Base-by-base conservation (phyloP, 2,113 vertebrate genomes). In the Etia nguti region DNA sequence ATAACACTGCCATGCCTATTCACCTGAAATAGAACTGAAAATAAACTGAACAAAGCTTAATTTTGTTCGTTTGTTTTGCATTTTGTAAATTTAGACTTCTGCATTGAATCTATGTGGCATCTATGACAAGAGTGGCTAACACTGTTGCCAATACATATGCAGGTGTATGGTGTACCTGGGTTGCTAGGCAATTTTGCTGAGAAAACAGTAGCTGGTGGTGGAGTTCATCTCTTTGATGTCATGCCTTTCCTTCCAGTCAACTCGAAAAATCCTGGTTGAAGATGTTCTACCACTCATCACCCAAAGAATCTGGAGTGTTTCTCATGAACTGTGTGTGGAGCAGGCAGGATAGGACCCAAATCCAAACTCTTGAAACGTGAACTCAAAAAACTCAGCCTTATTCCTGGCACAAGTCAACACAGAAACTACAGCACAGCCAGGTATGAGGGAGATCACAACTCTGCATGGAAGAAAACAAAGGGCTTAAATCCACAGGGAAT, bases 371-470 rank as follows among this genome's bases (percentile, higher is more conserved):
- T 5, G 6, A 62, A 31, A 36, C 0, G 0, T 36, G 31, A 1
- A 62, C 31, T 36, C 29, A n/a, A 20, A 4, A 62, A 62, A 36
- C 18, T 65, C 6, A 2, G 5, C 18, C 36, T 65, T 65, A 36
- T 65, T 65, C 31, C 31, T 65, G 18, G 31, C 0, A 65, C 31
- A 65, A 36, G 31, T 36, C 60, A n/a, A 20, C 0, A n/a, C 60
- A 0, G 10, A 36, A 7, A 0, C 0, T n/a, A 2, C 4, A 65
- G 4, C 0, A 65, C 4, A 65, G 18, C 6, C 6, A 7, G 10
- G 18, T 65, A n/a, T n/a, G 18, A 0, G 0, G 31, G 59, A n/a
- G 2, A 36, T n/a, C 0, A 0, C 18, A 36, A 2, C 18, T 0
- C 59, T 12, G 0, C 31, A 62, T 0, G 11, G 10, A 36, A n/a